A percentile compares a stretch with the other conserved stretches of the same genome.
These are phyloP conservation scores for Papilio elwesi DNA, from an alignment of 2,888 invertebrate species.

Conservation along the genomic window DNA sequence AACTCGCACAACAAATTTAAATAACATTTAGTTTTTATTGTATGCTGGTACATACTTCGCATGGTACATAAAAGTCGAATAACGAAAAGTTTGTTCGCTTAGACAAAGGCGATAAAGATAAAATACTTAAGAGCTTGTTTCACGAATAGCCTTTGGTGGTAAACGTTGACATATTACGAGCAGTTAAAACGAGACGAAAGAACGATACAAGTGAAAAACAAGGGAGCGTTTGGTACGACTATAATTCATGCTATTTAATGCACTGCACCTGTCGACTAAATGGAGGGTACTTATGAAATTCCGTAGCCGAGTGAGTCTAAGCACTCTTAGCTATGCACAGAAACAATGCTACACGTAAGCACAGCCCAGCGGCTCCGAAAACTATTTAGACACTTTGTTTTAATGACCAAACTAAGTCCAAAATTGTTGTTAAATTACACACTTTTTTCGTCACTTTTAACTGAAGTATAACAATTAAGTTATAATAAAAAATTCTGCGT, in stretches of 20 bases:
- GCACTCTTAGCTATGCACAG: slow-evolving; percentile 20
- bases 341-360: slow-evolving; percentile 32
- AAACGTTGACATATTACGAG: slow-evolving; percentile 17
- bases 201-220: slow-evolving; percentile 5
- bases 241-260: slow-evolving; percentile 22
- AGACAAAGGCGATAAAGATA: neutral
- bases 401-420: slow-evolving; percentile 15
- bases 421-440: slow-evolving; percentile 17
- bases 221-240: neutral
- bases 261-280: slow-evolving; percentile 25
- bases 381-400: slow-evolving; percentile 27
- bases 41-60: too few relatives aligned
- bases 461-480: too few relatives aligned
- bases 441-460: neutral
- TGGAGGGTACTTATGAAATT: slow-evolving; percentile 29
- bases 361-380: slow-evolving; percentile 17
- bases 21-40: too few relatives aligned
- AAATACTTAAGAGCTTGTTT: neutral
- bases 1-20: too few relatives aligned
- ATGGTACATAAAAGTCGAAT: neutral
- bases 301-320: slow-evolving; percentile 24
- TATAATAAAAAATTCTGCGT: too few relatives aligned
- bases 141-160: slow-evolving; percentile 2
- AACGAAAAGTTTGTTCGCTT: neutral
- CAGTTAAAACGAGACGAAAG: slow-evolving; percentile 13